Evolutionary conservation across 2,888 invertebrate genomes (phyloP).

Genomic region (Tenthredo amoena): DNA sequence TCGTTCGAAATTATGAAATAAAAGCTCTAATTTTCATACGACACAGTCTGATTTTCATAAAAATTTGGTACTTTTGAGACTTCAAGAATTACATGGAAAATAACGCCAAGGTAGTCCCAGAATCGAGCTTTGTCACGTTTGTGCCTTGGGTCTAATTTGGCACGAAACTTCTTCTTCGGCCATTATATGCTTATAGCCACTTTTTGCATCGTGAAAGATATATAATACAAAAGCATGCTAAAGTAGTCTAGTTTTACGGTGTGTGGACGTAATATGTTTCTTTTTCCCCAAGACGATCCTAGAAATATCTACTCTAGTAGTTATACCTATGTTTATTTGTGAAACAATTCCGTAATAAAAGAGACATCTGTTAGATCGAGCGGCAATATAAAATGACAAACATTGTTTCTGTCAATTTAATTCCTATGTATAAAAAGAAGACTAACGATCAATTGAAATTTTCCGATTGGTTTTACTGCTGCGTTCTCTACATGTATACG

Average conservation of each 20-base stretch:
- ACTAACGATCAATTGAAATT: slow-evolving; percentile 15
- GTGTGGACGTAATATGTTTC: not conserved
- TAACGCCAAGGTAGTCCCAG: not conserved
- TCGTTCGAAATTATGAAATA: not conserved
- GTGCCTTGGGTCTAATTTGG: slow-evolving; percentile 5
- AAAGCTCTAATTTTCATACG: not conserved
- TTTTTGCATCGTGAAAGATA: not conserved
- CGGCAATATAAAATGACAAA: slow-evolving; percentile 26
- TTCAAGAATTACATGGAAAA: not conserved
- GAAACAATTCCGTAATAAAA: slow-evolving; percentile 5
- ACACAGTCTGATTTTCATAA: not conserved
- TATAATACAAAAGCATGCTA: not conserved
- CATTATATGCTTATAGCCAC: not conserved
- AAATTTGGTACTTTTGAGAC: not conserved
- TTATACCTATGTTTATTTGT: slow-evolving; percentile 9
- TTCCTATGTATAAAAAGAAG: slow-evolving; percentile 1
- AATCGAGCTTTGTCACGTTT: not conserved
- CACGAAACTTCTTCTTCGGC: not conserved
- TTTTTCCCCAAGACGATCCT: not conserved
- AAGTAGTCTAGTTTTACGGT: slow-evolving; percentile 7
- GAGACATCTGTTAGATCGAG: not conserved
- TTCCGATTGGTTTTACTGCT: slow-evolving; percentile 22
- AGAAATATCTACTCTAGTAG: not conserved
- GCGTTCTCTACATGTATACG: not conserved
- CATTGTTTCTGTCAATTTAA: slow-evolving; percentile 11